Evolutionary conservation across 2,113 vertebrate genomes (phyloP), one percentile per base, ranked within the genome.

Genomic region (Hydrolagus affinis): DNA sequence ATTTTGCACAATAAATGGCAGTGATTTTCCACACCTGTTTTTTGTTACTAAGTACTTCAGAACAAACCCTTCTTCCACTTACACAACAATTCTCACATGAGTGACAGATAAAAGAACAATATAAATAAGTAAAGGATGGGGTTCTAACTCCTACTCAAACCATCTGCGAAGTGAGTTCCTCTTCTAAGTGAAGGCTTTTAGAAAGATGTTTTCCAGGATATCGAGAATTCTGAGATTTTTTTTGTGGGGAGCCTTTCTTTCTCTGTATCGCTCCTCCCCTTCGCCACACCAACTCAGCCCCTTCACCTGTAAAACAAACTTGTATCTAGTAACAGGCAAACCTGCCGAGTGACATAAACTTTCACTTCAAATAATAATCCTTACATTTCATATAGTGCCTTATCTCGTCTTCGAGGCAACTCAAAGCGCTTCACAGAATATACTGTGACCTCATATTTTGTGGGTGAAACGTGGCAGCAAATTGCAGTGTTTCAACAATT

Each of bases 21-120:
- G 23, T 59, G 75, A 23, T 59, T 59, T n/a, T 60, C 19, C 75
- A 76, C 74, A 77, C 75, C 56, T 32, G 73, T 75, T 44, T 75
- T 56, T 56, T 56, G 59, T 23, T 23, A 60, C n/a, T n/a, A n/a
- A n/a, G 23, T 59, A 57, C 4, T 11, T n/a, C 14, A 57, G 21
- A 23, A 6, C 44, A 77, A 59, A 60, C 59, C 59, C 57, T 23
- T 21, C 1, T 4, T 3, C n/a, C 14, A 12, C 12, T 12, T 77
- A 44, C 17, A n/a, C 11, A 57, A 77, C 75, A 59, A 59, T 28
- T 64, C 23, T 28, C 11, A 8, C 64, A 30, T 72, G 28, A 25
- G 14, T 0, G 44, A 75, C 17, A 19, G 8, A 11, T 14, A 62
- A 64, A 25, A 28, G 23, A 3, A 64, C 64, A 80, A 44, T 44